A percentile compares a stretch with the other conserved stretches of the same genome.
Conservation (phyloP, 2,113 vertebrate genomes). For the Gnathonemus longibarbis region DNA sequence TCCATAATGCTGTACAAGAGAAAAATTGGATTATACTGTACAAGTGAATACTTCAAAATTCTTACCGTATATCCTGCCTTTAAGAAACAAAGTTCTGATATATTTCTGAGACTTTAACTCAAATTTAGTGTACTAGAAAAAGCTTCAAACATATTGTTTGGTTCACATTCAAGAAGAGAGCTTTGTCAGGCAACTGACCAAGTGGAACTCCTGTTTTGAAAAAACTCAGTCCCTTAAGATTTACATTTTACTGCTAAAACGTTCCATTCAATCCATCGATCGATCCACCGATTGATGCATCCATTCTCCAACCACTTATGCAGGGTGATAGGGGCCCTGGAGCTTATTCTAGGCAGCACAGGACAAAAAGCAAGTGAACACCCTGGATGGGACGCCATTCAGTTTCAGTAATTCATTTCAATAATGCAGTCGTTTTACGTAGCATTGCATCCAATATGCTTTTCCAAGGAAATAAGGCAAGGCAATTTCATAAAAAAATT, state of each 20-base stretch:
- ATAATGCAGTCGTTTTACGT: neutral
- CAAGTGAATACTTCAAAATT: constrained; percentile 20
- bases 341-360: neutral
- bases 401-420: neutral
- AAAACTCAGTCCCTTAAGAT: neutral
- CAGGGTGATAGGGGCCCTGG: constrained; percentile 19
- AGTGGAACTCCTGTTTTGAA: neutral
- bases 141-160: neutral
- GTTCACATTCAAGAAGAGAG: neutral
- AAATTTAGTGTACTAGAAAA: neutral
- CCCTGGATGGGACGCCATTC: neutral
- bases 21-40: constrained; percentile 30
- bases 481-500: neutral
- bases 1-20: constrained; percentile 37
- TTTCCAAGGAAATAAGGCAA: neutral
- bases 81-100: neutral
- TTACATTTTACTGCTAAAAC: neutral
- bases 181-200: neutral
- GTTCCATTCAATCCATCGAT: neutral
- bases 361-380: neutral
- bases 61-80: constrained; percentile 5
- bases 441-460: neutral
- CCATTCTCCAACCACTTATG: neutral
- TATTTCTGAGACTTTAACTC: neutral
- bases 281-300: neutral